These are phyloP conservation scores for Yponomeuta evonymella DNA, from an alignment of 2,888 invertebrate species.

Conservation along the genomic window DNA sequence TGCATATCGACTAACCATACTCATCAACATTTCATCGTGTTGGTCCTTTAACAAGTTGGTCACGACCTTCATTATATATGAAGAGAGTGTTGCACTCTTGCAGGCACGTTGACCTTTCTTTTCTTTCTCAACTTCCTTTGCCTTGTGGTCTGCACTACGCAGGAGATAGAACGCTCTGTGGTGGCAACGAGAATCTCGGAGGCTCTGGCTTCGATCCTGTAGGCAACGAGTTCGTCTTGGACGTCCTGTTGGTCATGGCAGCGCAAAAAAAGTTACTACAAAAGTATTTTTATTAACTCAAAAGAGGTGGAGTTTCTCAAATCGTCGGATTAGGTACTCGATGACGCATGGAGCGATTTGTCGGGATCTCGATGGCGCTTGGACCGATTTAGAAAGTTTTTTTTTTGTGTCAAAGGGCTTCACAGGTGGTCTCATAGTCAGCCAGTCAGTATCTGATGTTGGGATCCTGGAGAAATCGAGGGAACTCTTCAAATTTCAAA, in stretches of 20 bases:
- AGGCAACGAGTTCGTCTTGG: constrained; percentile 41
- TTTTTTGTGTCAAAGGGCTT: too few relatives aligned
- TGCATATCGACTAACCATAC: constrained; percentile 40
- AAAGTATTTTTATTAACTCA: not conserved
- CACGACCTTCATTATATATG: constrained; percentile 47
- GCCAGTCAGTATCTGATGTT: too few relatives aligned
- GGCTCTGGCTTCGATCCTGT: constrained; percentile 37
- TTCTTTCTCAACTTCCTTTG: not conserved
- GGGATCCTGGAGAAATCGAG: too few relatives aligned
- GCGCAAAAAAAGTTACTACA: not conserved
- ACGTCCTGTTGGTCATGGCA: constrained; percentile 46
- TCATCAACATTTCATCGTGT: constrained; percentile 50
- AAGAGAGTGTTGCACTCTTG: not conserved
- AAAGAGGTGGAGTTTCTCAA: too few relatives aligned
- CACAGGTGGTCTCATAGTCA: too few relatives aligned
- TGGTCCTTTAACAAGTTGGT: constrained; percentile 52
- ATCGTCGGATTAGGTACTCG: too few relatives aligned
- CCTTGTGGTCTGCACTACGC: constrained; percentile 31
- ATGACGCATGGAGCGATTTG: too few relatives aligned
- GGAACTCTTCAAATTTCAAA: too few relatives aligned
- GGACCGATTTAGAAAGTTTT: too few relatives aligned
- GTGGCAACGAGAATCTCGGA: constrained; percentile 39
- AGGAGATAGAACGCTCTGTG: constrained; percentile 34
- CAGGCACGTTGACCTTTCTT: not conserved
- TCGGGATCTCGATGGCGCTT: too few relatives aligned